Evolutionary conservation across 2,888 invertebrate genomes (phyloP).

Genomic region (Steromphala cineraria): DNA sequence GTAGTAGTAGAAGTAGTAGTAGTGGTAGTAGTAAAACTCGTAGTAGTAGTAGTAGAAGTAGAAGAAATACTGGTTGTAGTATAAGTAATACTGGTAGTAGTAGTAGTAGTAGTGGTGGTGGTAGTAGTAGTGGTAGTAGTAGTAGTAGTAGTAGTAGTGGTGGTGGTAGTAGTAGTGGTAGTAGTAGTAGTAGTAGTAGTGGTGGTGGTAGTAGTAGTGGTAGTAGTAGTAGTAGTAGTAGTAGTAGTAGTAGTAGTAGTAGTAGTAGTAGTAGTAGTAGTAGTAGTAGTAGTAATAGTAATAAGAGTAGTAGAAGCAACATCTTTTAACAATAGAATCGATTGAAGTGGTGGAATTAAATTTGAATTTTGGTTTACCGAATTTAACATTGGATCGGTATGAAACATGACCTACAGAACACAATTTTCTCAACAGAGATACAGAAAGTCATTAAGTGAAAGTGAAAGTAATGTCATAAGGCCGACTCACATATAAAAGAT

Average conservation of each 20-base stretch:
- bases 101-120: slow-evolving; percentile 7
- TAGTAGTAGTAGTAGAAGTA: background rate
- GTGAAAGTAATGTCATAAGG: too few relatives aligned
- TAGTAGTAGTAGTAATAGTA: background rate
- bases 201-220: slow-evolving; percentile 14
- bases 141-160: slow-evolving; percentile 23
- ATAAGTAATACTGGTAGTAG: background rate
- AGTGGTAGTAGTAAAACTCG: background rate
- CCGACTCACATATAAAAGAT: too few relatives aligned
- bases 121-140: slow-evolving; percentile 24
- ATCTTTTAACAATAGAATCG: too few relatives aligned
- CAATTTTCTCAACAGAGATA: too few relatives aligned
- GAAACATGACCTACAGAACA: too few relatives aligned
- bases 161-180: slow-evolving; percentile 23
- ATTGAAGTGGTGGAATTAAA: too few relatives aligned
- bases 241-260: slow-evolving; percentile 24
- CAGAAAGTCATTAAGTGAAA: too few relatives aligned
- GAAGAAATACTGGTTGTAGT: background rate
- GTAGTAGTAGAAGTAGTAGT: background rate
- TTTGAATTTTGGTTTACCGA: too few relatives aligned
- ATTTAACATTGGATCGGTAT: too few relatives aligned
- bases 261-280: background rate
- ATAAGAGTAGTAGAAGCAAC: background rate
- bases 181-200: slow-evolving; percentile 19
- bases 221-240: slow-evolving; percentile 26